These are phyloP conservation scores for Tympanoctomys barrerae DNA, from an alignment of 2,797 vertebrate species.

Conservation along the genomic window DNA sequence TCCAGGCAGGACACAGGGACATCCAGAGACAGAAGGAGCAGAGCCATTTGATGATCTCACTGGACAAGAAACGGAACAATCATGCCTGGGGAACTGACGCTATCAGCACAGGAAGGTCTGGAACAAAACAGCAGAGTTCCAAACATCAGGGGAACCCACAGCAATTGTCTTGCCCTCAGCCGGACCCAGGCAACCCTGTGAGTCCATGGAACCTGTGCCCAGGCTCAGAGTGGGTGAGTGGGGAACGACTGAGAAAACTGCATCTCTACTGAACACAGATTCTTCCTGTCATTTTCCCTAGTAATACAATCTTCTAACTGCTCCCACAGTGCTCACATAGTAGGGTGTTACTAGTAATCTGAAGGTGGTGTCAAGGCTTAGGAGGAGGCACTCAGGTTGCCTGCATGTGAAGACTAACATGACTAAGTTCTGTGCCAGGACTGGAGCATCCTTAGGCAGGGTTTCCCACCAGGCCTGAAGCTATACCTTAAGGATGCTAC, in stretches of 20 bases:
- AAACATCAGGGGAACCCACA: neutral
- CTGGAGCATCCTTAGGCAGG: neutral
- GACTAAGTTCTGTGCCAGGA: neutral
- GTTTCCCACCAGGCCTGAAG: neutral
- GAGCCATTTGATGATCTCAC: neutral
- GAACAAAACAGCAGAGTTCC: neutral
- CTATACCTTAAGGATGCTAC: neutral
- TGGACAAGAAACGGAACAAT: neutral
- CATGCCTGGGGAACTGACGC: neutral
- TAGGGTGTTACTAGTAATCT: neutral
- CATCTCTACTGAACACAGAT: neutral
- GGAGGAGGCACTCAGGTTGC: neutral
- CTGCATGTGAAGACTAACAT: neutral
- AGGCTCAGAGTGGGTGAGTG: neutral
- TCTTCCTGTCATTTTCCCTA: neutral
- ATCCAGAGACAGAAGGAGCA: neutral
- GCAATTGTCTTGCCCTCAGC: neutral
- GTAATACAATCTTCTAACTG: neutral
- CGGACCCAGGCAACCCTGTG: neutral
- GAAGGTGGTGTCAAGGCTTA: neutral
- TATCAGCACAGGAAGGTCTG: neutral
- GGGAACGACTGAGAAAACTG: neutral
- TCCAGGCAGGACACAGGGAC: neutral
- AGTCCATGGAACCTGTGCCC: neutral
- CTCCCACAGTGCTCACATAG: accelerated